Evolutionary conservation across 2,797 vertebrate species (phyloP), one percentile per base, ranked within the genome.

Genomic region (Eulemur rubriventer): DNA sequence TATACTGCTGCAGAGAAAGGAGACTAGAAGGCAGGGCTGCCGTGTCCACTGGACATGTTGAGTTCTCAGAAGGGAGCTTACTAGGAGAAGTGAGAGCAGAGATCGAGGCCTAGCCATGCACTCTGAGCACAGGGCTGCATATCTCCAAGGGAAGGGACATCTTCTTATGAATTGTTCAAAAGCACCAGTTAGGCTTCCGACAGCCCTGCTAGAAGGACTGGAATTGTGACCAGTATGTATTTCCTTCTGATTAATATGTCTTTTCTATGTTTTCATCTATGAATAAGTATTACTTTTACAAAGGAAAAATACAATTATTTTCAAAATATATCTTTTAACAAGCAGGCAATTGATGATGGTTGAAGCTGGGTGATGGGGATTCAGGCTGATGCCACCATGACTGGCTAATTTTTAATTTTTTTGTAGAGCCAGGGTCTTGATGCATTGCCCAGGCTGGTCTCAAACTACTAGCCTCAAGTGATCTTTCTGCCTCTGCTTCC

Each of bases 291-390:
- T 59, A 85, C 30, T 46, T 92, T 90, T 89, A 12, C 33, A 46
- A 95, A 92, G 72, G 61, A 76, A 89, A 83, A 67, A 86, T 69
- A 50, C 30, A 61, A 72, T 78, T 33, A n/a, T 52, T 76, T 94
- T n/a, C 20, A 24, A 93, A 83, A 82, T 79, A 28, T 30, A 69
- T 86, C 84, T 83, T 78, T 93, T 83, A 57, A 57, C 6, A 87
- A 79, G 14, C 48, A 70, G 80, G 22, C 7, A 93, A 76, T 57
- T 59, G n/a, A 48, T 83, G 30, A 41, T 78, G 30, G 48, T 72
- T 90, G 52, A 52, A 89, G 46, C n/a, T 78, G 41, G 76, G 35
- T 48, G 30, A 41, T 63, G 59, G 12, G 24, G 52, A 55, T 55
- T 55, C 20, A 55, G 52, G 52, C 52, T 55, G 20, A 55, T 55